Percentiles rank a stretch among this genome's conserved stretches.
These are phyloP conservation scores for Mus musculus DNA, from an alignment of 2,113 vertebrate species.

Conservation along the genomic window GRCm39 chr9:70267001-70267500, in stretches of 20 bases:
- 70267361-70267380: background rate
- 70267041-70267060: background rate
- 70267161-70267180: background rate
- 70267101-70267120: background rate
- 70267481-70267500: background rate
- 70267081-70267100: background rate
- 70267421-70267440: background rate
- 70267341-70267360: background rate
- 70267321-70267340: background rate
- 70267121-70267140: background rate
- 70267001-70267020: accelerated
- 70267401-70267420: background rate
- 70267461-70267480: background rate
- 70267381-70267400: background rate
- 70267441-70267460: background rate
- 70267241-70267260: background rate
- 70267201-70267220: background rate
- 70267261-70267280: background rate
- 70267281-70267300: background rate
- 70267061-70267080: background rate
- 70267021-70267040: background rate
- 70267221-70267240: background rate
- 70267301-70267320: background rate
- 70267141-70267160: background rate
- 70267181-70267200: background rate